Percentiles rank a stretch among this genome's conserved stretches.
These are phyloP conservation scores for Regulus satrapa DNA, from an alignment of 2,113 vertebrate species.

Conservation along the genomic window DNA sequence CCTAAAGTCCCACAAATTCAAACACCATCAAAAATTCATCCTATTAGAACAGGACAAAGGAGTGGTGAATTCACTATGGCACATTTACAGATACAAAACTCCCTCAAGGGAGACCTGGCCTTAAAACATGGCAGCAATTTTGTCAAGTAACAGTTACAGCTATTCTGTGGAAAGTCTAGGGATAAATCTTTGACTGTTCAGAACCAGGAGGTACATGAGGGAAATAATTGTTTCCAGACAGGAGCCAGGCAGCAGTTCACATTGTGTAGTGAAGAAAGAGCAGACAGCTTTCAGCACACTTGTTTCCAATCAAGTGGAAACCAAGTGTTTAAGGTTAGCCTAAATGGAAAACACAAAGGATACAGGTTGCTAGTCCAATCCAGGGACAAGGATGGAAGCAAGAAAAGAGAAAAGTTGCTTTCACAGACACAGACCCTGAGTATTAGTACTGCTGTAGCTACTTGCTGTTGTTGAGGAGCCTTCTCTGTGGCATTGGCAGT, in stretches of 20 bases:
- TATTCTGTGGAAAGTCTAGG: neutral
- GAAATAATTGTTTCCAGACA: conserved; percentile 29
- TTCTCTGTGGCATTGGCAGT: neutral
- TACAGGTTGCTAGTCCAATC: neutral
- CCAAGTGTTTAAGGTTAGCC: neutral
- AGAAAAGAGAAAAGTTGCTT: neutral
- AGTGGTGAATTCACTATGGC: neutral
- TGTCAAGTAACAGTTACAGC: neutral
- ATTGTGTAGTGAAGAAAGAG: neutral
- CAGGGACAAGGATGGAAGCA: neutral
- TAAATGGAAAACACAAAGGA: neutral
- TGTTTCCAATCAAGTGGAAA: conserved; percentile 20
- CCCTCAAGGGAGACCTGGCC: neutral
- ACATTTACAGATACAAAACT: neutral
- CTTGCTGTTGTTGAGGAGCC: neutral
- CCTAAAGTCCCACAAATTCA: neutral
- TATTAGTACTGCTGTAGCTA: neutral
- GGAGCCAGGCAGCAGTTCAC: neutral
- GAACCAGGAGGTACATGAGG: neutral
- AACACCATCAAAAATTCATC: neutral
- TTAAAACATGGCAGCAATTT: neutral
- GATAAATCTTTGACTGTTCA: neutral
- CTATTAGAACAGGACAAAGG: neutral
- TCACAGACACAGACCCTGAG: neutral
- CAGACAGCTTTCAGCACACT: neutral